A percentile compares a stretch with the other conserved stretches of the same genome.
Conservation (phyloP, 64 coral and sea anemone species). For the Porites australiensis region DNA sequence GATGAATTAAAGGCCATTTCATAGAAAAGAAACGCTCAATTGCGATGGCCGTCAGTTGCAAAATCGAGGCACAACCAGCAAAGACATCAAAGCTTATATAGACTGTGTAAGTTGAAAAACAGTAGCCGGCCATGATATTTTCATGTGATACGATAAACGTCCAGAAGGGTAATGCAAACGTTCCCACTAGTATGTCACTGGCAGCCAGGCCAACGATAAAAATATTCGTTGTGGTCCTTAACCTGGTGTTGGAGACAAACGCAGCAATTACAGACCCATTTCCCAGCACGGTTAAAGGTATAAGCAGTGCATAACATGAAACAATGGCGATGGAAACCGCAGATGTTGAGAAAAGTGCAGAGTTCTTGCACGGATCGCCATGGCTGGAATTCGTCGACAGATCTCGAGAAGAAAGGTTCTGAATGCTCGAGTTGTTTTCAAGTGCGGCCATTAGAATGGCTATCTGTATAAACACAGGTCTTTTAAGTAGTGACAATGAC, state of each 20-base stretch:
- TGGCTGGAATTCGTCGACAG: neutral
- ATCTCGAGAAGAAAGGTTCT: neutral
- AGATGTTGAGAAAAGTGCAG: slow-evolving; percentile 3
- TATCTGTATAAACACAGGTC: too few relatives aligned
- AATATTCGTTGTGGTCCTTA: slow-evolving; percentile 65
- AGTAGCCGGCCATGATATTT: slow-evolving; percentile 2
- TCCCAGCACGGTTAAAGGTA: slow-evolving; percentile 60
- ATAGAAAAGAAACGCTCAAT: slow-evolving; percentile 76
- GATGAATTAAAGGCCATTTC: slow-evolving; percentile 75
- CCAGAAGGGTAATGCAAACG: slow-evolving; percentile 65
- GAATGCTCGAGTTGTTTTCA: neutral
- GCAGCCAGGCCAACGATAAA: slow-evolving; percentile 60
- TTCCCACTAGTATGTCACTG: slow-evolving; percentile 58
- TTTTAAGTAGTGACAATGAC: neutral
- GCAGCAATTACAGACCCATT: slow-evolving; percentile 71
- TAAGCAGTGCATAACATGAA: slow-evolving; percentile 29
- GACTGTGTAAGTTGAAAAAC: neutral
- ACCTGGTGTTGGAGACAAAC: slow-evolving; percentile 41
- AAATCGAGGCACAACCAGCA: slow-evolving; percentile 71
- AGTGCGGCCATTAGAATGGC: neutral
- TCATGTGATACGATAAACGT: slow-evolving; percentile 46
- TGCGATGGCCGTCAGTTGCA: slow-evolving; percentile 78
- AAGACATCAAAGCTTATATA: slow-evolving; percentile 73
- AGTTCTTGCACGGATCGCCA: neutral
- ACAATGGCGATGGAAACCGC: neutral